Conservation (phyloP, 2,797 vertebrate genomes). For the Schizopygopsis malacanthus region DNA sequence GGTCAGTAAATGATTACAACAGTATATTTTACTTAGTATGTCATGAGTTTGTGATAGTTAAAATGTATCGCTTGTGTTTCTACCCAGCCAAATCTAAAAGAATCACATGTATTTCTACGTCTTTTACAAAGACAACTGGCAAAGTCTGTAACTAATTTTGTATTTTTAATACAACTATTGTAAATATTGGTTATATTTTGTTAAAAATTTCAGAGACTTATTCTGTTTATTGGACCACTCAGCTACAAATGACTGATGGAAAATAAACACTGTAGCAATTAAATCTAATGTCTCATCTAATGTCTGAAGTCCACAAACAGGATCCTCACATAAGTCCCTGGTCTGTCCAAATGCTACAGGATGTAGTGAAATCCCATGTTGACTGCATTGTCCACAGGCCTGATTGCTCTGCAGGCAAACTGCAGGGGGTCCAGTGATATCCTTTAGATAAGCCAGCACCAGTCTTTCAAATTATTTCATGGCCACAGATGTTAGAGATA, state of each 20-base stretch:
- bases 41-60: conserved; percentile 20
- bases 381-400: too few species aligned
- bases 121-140: conserved; percentile 93
- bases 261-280: conserved; percentile 62
- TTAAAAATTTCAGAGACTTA: conserved; percentile 55
- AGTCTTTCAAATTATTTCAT: too few species aligned
- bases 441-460: too few species aligned
- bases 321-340: too few species aligned
- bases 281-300: not conserved
- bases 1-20: conserved; percentile 32
- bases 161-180: conserved; percentile 86
- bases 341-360: too few species aligned
- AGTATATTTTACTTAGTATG: conserved; percentile 40
- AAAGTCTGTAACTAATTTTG: conserved; percentile 92
- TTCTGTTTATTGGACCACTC: conserved; percentile 53
- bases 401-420: too few species aligned
- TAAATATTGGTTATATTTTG: conserved; percentile 64
- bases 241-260: conserved; percentile 51
- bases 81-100: conserved; percentile 83
- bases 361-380: too few species aligned
- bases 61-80: conserved; percentile 59
- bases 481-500: too few species aligned
- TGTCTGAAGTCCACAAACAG: too few species aligned
- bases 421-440: too few species aligned
- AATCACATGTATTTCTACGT: conserved; percentile 92